Conservation (phyloP, 2,113 vertebrate genomes). For the Megaptera novaeangliae region DNA sequence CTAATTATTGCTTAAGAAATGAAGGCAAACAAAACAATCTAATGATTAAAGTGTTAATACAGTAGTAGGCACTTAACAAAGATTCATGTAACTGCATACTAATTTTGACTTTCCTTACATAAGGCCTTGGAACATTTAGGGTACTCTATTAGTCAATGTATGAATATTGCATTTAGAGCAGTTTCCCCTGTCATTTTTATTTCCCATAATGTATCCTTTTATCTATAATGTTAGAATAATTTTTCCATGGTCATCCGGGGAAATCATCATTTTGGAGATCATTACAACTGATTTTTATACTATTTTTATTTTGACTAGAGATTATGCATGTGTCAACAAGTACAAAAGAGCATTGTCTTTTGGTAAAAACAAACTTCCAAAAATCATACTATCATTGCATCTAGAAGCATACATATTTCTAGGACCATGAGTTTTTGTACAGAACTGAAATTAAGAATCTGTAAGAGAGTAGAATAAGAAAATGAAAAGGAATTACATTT, state of each 20-base stretch:
- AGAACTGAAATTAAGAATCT: not conserved
- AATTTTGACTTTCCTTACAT: not conserved
- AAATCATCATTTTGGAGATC: not conserved
- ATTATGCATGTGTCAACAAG: not conserved
- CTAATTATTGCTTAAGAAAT: not conserved
- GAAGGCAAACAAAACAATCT: not conserved
- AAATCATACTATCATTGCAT: not conserved
- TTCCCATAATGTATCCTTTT: not conserved
- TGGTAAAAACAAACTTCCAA: not conserved
- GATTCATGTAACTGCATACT: not conserved
- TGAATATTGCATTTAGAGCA: not conserved
- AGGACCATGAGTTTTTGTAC: not conserved
- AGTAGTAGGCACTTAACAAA: not conserved
- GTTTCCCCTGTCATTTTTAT: constrained; percentile 16
- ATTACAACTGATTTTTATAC: not conserved
- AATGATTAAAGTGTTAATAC: not conserved
- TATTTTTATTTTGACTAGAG: not conserved
- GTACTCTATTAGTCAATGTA: not conserved
- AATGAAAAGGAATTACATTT: not conserved
- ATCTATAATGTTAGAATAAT: not conserved
- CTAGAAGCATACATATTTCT: not conserved
- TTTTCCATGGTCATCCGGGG: not conserved
- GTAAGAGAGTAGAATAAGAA: not conserved
- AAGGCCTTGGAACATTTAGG: not conserved
- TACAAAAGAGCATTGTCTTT: not conserved